Evolutionary conservation across 2,113 vertebrate genomes (phyloP).

Genomic region (Dromaius novaehollandiae): DNA sequence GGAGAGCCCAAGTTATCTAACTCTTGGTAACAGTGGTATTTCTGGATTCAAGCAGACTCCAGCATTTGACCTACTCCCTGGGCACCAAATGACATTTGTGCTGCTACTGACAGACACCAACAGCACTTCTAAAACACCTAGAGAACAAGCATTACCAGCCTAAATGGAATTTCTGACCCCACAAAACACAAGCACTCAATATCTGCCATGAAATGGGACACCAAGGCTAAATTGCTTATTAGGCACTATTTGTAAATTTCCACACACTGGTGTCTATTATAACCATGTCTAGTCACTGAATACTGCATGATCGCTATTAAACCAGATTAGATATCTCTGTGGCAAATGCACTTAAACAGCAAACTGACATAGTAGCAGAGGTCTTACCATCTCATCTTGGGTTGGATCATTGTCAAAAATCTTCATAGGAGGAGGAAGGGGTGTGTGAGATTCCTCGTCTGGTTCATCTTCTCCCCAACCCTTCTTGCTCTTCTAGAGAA

Average conservation of each 20-base stretch:
- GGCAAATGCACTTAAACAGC: not conserved
- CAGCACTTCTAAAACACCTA: not conserved
- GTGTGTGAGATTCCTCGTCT: slow-evolving; percentile 94
- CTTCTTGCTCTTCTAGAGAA: slow-evolving; percentile 86
- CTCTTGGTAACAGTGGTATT: not conserved
- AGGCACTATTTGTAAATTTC: not conserved
- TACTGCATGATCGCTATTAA: not conserved
- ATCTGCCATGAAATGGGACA: not conserved
- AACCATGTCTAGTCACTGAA: not conserved
- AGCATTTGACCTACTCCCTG: not conserved
- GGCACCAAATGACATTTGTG: not conserved
- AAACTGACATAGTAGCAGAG: not conserved
- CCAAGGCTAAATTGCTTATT: not conserved
- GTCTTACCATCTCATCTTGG: slow-evolving; percentile 93
- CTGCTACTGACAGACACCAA: not conserved
- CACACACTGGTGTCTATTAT: not conserved
- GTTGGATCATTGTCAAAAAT: slow-evolving; percentile 96
- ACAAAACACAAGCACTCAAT: not conserved
- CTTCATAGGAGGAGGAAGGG: slow-evolving; percentile 96
- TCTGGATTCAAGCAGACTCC: not conserved
- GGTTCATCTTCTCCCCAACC: slow-evolving; percentile 96
- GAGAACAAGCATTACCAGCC: rapidly evolving
- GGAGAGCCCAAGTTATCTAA: not conserved
- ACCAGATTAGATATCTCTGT: not conserved
- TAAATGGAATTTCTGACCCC: not conserved